Base-by-base conservation (phyloP, 2,888 invertebrate genomes). In the Gymnosoma rotundatum region DNA sequence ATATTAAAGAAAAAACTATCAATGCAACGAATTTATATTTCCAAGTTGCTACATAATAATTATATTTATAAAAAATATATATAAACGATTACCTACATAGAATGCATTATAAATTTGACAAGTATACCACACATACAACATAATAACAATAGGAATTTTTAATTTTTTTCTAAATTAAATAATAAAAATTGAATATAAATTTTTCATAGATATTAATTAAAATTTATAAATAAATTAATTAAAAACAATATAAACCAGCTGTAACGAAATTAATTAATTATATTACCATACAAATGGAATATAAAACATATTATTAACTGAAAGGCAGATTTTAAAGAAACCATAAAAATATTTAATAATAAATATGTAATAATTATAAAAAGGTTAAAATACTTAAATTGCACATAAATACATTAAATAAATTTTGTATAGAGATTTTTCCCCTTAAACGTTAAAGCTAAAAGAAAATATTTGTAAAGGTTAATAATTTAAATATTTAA, bases 361-460 rank as follows among this genome's bases (percentile, higher is more conserved):
- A 42, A 42, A 42, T 32, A 32, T 32, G 8, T 32, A 25, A 25
- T 25, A 25, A 7, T 14, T 45, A 60, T 56, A 36, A 69, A 78
- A 82, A 79, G 83, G 85, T 83, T 85, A 75, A 85, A 83, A 79
- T 83, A 85, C 83, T 83, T 83, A 85, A 81, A 76, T 85, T 85
- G 82, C 85, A 85, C 83, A 85, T 83, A 79, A 69, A 76, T 69
- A 67, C 20, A 73, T 67, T 61, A 64, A 78, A 32, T 38, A 42
- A 75, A 85, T 60, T 82, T 83, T 84, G 84, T 84, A 84, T 84
- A 84, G 84, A 84, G 73, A 84, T 81, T 70, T 78, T 56, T 36
- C 63, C 56, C 50, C 45, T 72, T 72, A 45, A 64, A 25, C 36
- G 25, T 64, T 60, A 70, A 83, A 45, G 58, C 14, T 67, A 72